These are phyloP conservation scores for Baccha elongata DNA, from an alignment of 2,888 invertebrate species.

Conservation along the genomic window DNA sequence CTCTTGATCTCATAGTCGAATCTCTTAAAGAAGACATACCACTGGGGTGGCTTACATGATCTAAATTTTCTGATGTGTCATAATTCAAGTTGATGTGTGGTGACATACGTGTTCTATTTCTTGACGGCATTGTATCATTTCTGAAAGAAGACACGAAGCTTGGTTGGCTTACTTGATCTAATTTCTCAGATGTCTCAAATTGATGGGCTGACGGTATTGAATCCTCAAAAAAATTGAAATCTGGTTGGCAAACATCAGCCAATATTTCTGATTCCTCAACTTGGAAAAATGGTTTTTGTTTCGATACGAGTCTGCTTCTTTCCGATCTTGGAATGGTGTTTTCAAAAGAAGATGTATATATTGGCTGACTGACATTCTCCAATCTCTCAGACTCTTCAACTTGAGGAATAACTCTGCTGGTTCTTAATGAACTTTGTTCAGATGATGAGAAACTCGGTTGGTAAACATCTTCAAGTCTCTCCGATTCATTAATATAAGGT, in stretches of 20 bases:
- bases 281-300: too few species aligned
- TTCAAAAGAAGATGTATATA: background rate
- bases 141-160: background rate
- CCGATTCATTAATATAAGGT: background rate
- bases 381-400: background rate
- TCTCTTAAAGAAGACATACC: too few species aligned
- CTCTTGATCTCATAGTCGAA: too few species aligned
- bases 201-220: background rate
- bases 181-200: background rate
- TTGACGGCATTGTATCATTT: background rate
- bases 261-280: background rate
- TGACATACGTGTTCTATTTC: background rate
- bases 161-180: conserved; percentile 4
- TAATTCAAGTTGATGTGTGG: too few species aligned
- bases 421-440: too few species aligned
- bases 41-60: too few species aligned
- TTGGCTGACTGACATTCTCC: background rate
- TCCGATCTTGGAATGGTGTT: too few species aligned
- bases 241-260: background rate
- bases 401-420: background rate
- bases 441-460: too few species aligned
- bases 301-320: too few species aligned
- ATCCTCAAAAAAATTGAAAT: background rate
- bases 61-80: too few species aligned
- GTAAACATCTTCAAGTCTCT: background rate